Percentiles rank a stretch among this genome's conserved stretches.
phyloP scores from a whole-genome alignment of 2,113 vertebrate species.

The Nesoenas mayeri region DNA sequence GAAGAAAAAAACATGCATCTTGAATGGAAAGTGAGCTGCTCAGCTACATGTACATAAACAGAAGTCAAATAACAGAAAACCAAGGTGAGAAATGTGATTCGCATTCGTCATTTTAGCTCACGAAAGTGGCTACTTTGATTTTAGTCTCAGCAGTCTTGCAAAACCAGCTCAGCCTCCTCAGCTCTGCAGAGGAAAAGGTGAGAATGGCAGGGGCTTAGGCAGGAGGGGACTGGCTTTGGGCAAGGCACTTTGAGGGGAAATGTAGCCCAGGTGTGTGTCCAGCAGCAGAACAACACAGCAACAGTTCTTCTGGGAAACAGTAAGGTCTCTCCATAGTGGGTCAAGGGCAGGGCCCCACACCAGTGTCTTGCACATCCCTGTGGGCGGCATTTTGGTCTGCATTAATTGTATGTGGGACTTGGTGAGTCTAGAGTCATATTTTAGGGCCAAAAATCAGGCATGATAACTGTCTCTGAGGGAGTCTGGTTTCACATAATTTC shows the following conservation, averaged over 20 bases:
- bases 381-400: background rate
- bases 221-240: background rate
- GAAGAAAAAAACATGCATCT: rapidly evolving
- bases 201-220: background rate
- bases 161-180: background rate
- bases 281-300: rapidly evolving
- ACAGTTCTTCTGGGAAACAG: background rate
- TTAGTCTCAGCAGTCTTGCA: background rate
- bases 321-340: background rate
- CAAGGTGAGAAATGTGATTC: background rate
- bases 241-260: background rate
- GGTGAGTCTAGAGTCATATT: background rate
- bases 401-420: background rate
- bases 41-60: background rate
- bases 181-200: background rate
- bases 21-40: background rate
- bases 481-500: background rate
- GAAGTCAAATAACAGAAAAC: background rate
- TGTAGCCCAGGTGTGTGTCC: background rate
- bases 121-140: background rate
- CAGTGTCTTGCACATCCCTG: background rate
- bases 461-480: background rate
- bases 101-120: background rate
- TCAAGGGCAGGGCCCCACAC: rapidly evolving
- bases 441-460: background rate